phyloP scores from a whole-genome alignment of 2,888 invertebrate genomes.

The Drosophila borealis region DNA sequence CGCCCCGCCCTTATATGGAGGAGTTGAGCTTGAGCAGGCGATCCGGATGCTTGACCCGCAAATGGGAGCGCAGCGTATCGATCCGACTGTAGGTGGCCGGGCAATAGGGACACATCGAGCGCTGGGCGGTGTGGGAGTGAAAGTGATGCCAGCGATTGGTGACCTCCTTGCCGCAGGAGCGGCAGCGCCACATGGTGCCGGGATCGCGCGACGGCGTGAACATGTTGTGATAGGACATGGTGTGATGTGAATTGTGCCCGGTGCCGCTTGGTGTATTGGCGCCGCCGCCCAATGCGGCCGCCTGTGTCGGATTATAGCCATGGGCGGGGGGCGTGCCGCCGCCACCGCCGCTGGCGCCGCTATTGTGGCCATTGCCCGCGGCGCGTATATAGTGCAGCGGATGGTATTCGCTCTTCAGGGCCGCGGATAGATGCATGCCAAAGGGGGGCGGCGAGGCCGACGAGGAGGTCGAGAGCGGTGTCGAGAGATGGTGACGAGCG shows the following conservation, averaged over 20 bases:
- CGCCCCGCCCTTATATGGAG: conserved; percentile 76
- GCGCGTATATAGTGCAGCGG: conserved; percentile 80
- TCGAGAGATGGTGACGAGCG: conserved; percentile 83
- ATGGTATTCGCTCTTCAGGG: conserved; percentile 83
- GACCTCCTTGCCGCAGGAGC: conserved; percentile 93
- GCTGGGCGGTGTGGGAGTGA: conserved; percentile 92
- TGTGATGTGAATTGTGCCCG: conserved; percentile 84
- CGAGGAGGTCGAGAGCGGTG: conserved; percentile 83
- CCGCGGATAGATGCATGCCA: conserved; percentile 83
- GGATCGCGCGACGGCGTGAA: conserved; percentile 90
- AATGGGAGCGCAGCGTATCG: conserved; percentile 93
- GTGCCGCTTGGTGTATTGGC: conserved; percentile 55
- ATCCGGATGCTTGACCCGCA: conserved; percentile 90
- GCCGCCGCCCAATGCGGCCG: conserved; percentile 51
- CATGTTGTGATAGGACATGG: conserved; percentile 93
- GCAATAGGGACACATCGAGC: conserved; percentile 93
- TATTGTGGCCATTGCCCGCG: conserved; percentile 70
- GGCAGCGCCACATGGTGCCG: conserved; percentile 92
- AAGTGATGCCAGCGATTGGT: conserved; percentile 95
- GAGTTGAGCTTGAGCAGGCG: conserved; percentile 84
- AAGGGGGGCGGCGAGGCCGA: conserved; percentile 84
- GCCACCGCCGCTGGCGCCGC: conserved; percentile 46
- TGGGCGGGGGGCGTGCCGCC: conserved; percentile 68
- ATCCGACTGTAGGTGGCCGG: conserved; percentile 94
- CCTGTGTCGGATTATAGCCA: conserved; percentile 73